Percentiles rank a stretch among this genome's conserved stretches.
phyloP scores from a whole-genome alignment of 2,797 vertebrate genomes.

The Gephyroberyx darwinii region DNA sequence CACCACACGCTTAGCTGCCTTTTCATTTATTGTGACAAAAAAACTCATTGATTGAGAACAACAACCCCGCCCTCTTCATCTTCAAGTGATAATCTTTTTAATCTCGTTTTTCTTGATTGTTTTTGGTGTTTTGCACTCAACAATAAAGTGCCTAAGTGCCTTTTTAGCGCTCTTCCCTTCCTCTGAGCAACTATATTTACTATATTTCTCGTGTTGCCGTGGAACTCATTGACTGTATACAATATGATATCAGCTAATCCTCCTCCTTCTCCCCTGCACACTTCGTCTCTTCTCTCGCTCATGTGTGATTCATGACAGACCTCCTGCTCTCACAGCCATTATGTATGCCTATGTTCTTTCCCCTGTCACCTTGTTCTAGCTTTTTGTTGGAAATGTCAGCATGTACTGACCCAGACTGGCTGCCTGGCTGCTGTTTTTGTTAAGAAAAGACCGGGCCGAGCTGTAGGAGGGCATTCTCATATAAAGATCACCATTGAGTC shows the following conservation, averaged over 20 bases:
- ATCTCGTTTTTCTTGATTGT: too few species aligned
- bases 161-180: too few species aligned
- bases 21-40: too few species aligned
- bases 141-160: too few species aligned
- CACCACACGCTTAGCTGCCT: too few species aligned
- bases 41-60: too few species aligned
- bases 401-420: slow-evolving; percentile 69
- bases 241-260: slow-evolving; percentile 23
- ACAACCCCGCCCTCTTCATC: too few species aligned
- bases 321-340: slow-evolving; percentile 61
- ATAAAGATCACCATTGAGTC: slow-evolving; percentile 78
- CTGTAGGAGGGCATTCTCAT: slow-evolving; percentile 71
- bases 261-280: slow-evolving; percentile 22
- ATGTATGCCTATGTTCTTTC: slow-evolving; percentile 67
- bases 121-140: too few species aligned
- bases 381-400: slow-evolving; percentile 76
- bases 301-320: slow-evolving; percentile 49
- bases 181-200: too few species aligned
- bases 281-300: slow-evolving; percentile 33
- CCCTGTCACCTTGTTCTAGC: slow-evolving; percentile 64
- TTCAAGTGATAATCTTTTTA: too few species aligned
- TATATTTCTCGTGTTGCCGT: slow-evolving; percentile 24
- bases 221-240: slow-evolving; percentile 31
- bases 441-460: slow-evolving; percentile 61
- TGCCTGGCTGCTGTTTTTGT: slow-evolving; percentile 38